These are phyloP conservation scores for Parasteatoda tepidariorum DNA, from an alignment of 1,140 invertebrate species.

Conservation along the genomic window DNA sequence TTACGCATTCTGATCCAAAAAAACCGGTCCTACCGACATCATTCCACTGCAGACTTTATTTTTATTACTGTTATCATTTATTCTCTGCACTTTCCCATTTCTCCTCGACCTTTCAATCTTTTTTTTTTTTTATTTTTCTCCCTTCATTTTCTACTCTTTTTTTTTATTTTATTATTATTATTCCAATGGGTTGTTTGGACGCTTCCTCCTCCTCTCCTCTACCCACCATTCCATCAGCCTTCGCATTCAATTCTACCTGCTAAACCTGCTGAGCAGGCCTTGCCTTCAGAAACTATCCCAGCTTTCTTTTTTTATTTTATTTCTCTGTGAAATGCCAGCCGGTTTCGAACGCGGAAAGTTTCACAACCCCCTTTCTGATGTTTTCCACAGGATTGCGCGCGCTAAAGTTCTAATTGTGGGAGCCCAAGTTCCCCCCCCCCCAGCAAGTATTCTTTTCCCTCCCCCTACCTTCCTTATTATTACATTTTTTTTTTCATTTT, in stretches of 20 bases:
- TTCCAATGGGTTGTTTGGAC: neutral
- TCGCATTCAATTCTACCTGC: constrained; percentile 20
- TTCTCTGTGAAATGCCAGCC: neutral
- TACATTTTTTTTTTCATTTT: neutral
- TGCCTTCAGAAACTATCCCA: neutral
- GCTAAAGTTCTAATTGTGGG: constrained; percentile 6
- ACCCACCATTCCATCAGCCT: constrained; percentile 2
- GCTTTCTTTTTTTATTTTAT: constrained; percentile 7
- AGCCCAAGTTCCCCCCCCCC: neutral
- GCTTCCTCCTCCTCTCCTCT: constrained; percentile 6
- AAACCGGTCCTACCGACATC: constrained; percentile 25
- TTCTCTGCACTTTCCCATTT: constrained; percentile 34
- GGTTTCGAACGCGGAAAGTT: neutral
- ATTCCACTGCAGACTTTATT: constrained; percentile 9
- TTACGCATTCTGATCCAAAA: neutral
- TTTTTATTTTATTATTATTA: neutral
- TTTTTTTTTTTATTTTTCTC: neutral
- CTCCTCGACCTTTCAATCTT: constrained; percentile 19
- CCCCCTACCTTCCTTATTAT: neutral
- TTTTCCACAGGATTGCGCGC: neutral
- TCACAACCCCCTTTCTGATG: no score
- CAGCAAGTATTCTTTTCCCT: constrained; percentile 1
- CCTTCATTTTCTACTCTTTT: neutral
- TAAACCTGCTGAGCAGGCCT: constrained; percentile 41
- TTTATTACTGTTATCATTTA: constrained; percentile 55